Conservation (phyloP, 2,113 vertebrate species). For the Neoarius graeffei region DNA sequence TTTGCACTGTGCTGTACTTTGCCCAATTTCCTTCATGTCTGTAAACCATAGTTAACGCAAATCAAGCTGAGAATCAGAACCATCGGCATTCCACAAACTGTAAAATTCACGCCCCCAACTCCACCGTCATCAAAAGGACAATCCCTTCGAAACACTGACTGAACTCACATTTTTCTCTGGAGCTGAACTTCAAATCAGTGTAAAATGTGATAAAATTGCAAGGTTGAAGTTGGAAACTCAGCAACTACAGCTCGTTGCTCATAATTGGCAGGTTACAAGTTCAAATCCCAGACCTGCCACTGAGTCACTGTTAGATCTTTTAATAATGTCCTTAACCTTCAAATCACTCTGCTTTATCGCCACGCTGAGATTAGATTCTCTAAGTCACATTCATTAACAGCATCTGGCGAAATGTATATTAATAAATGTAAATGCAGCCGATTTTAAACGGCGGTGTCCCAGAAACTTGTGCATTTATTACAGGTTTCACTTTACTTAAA, state of each 20-base stretch:
- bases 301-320: neutral
- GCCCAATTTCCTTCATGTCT: neutral
- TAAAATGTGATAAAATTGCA: neutral
- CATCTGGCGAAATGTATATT: conserved; percentile 17
- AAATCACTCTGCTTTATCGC: neutral
- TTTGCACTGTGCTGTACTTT: neutral
- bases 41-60: neutral
- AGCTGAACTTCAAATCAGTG: neutral
- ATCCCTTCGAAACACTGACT: neutral
- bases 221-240: neutral
- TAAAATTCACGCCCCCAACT: no score
- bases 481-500: neutral
- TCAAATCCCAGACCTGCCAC: conserved; percentile 1
- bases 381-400: conserved; percentile 23
- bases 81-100: neutral
- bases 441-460: neutral
- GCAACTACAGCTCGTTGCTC: neutral
- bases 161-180: neutral
- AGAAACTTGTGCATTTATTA: neutral
- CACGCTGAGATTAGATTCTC: neutral
- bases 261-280: neutral
- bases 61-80: neutral
- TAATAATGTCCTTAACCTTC: conserved; percentile 27
- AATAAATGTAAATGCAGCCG: neutral
- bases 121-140: neutral